phyloP scores from a whole-genome alignment of 2,888 invertebrate genomes.

The Athalia cordata region DNA sequence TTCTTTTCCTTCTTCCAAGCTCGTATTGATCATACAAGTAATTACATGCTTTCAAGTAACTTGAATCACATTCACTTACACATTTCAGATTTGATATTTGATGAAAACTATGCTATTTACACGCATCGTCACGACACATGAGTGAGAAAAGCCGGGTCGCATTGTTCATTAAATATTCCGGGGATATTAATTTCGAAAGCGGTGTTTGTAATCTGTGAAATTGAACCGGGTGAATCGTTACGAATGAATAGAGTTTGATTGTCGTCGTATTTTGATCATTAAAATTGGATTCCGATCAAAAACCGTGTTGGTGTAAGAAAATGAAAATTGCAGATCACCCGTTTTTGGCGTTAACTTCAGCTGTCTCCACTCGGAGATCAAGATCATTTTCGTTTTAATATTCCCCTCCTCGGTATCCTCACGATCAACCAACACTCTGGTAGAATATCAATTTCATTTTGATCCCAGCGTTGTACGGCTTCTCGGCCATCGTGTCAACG shows the following conservation, averaged over 20 bases:
- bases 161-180: neutral
- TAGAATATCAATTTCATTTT: conserved; percentile 42
- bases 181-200: too few relatives aligned
- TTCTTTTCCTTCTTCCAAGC: neutral
- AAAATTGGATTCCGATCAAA: conserved; percentile 2
- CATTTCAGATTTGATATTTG: too few relatives aligned
- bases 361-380: conserved; percentile 32
- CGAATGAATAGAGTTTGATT: neutral
- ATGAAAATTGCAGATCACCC: conserved; percentile 35
- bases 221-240: too few relatives aligned
- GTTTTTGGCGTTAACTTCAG: conserved; percentile 8
- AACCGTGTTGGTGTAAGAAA: conserved; percentile 20
- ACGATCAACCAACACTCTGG: conserved; percentile 37
- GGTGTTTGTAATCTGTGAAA: too few relatives aligned
- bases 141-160: neutral
- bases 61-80: too few relatives aligned
- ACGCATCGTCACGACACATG: neutral
- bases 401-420: conserved; percentile 31
- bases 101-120: too few relatives aligned
- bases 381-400: conserved; percentile 29
- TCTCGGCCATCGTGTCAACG: conserved; percentile 5
- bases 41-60: neutral
- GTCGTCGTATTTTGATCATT: neutral
- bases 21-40: neutral
- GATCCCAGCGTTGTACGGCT: conserved; percentile 37